Evolutionary conservation across 2,888 invertebrate genomes (phyloP).

Genomic region (Drosophila borealis): DNA sequence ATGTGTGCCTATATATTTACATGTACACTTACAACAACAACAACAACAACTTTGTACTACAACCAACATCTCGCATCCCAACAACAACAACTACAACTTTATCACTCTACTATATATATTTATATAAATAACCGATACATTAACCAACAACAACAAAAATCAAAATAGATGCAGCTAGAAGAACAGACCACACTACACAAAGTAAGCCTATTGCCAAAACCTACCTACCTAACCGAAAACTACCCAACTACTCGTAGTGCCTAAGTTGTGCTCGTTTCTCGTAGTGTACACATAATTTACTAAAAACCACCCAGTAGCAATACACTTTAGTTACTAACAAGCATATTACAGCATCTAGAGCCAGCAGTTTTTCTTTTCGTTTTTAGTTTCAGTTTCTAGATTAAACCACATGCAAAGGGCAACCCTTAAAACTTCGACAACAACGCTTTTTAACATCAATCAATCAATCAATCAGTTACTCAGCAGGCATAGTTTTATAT

Average conservation of each 20-base stretch:
- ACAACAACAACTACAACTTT: conserved; percentile 56
- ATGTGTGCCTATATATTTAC: conserved; percentile 79
- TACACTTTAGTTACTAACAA: conserved; percentile 1
- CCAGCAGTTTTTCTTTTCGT: conserved; percentile 39
- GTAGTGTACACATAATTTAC: conserved; percentile 18
- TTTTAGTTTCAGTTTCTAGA: not conserved
- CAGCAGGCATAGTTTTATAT: no score
- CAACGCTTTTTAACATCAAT: no score
- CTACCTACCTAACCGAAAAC: conserved; percentile 34
- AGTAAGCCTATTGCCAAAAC: conserved; percentile 78
- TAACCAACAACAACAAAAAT: conserved; percentile 49
- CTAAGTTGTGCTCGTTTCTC: conserved; percentile 38
- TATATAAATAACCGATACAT: conserved; percentile 66
- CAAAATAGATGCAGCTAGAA: conserved; percentile 83
- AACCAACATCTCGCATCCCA: conserved; percentile 67
- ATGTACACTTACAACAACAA: conserved; percentile 68
- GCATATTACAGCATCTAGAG: conserved; percentile 37
- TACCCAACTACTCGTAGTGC: conserved; percentile 28
- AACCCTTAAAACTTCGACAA: conserved; percentile 12
- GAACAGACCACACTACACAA: conserved; percentile 84
- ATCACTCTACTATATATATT: conserved; percentile 58
- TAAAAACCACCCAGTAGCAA: conserved; percentile 25
- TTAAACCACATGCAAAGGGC: not conserved
- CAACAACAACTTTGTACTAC: conserved; percentile 37
- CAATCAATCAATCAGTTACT: no score